Conservation (phyloP, 2,113 vertebrate genomes). For the Malurus melanocephalus region DNA sequence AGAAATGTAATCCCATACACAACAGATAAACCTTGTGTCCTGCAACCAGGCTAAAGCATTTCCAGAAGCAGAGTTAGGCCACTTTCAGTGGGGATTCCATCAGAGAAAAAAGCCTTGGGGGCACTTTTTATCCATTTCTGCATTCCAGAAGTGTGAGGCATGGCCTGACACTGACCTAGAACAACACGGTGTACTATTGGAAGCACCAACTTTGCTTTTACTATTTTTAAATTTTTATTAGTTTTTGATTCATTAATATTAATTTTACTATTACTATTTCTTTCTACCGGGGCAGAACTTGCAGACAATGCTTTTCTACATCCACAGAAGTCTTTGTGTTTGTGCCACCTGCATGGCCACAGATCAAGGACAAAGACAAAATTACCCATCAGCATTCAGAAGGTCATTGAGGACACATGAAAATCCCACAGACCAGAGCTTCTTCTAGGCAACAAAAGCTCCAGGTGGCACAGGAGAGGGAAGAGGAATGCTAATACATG, state of each 20-base stretch:
- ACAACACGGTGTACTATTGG: fast-evolving
- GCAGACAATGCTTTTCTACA: background rate
- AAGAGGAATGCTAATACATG: background rate
- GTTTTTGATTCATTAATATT: no score
- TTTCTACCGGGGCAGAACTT: background rate
- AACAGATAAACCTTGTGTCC: background rate
- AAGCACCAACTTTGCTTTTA: background rate
- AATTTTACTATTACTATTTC: background rate
- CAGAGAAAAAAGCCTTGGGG: no score
- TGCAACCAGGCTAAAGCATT: background rate
- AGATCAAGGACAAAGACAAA: background rate
- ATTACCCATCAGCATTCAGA: background rate
- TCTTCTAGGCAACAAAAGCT: background rate
- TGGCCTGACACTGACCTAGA: no score
- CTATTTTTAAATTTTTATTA: background rate
- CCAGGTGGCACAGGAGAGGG: background rate
- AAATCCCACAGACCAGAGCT: background rate
- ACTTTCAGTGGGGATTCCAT: background rate
- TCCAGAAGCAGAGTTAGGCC: background rate
- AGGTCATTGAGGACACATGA: background rate
- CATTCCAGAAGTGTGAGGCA: no score
- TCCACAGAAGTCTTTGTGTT: background rate
- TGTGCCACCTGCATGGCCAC: background rate
- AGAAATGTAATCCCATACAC: background rate
- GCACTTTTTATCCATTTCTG: no score